Evolutionary conservation across 2,888 invertebrate species (phyloP), one percentile per base, ranked within the genome.

Genomic region (Troglohyphantes excavatus): DNA sequence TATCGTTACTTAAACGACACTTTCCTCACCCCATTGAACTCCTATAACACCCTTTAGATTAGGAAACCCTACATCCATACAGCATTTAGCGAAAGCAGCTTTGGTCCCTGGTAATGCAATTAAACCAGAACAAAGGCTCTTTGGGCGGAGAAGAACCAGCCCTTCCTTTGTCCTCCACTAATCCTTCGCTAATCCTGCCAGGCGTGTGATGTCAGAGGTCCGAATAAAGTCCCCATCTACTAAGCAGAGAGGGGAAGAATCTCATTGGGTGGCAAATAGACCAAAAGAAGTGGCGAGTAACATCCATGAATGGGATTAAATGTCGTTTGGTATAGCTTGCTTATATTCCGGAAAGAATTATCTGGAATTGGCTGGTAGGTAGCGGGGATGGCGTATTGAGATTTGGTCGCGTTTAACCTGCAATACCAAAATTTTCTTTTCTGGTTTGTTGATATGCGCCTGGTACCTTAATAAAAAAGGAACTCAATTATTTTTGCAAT

Each of bases 151-250:
- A n/a, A 53, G 53, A 2, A 53, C n/a, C 17, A 5, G 5, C 2
- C n/a, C 53, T 13, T 53, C 53, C 53, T 53, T 53, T 53, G 53
- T 63, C n/a, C 53, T 17, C 27, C 11, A 21, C 63, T 83, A 83
- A 83, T 83, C 73, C 83, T 43, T 9, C n/a, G 27, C 46, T 83
- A 83, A 83, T 83, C 83, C 46, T 27, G 39, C 21, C 46, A 27
- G 53, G 73, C 73, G 73, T 83, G 83, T 65, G 83, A 73, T 73
- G 73, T 83, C 83, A 73, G 65, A 83, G 29, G 43, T 53, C 61
- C 46, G 72, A 43, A 33, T 73, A 61, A 72, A 26, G 61, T 39
- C 39, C 27, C 72, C 61, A 65, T 73, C 82, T 70, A 73, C 63
- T 73, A 83, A 63, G 63, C 63, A 43, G 65, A 46, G 72, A 83